A percentile compares a stretch with the other conserved stretches of the same genome.
These are phyloP conservation scores for Microtus ochrogaster DNA, from an alignment of 2,113 vertebrate genomes.

Conservation along the genomic window DNA sequence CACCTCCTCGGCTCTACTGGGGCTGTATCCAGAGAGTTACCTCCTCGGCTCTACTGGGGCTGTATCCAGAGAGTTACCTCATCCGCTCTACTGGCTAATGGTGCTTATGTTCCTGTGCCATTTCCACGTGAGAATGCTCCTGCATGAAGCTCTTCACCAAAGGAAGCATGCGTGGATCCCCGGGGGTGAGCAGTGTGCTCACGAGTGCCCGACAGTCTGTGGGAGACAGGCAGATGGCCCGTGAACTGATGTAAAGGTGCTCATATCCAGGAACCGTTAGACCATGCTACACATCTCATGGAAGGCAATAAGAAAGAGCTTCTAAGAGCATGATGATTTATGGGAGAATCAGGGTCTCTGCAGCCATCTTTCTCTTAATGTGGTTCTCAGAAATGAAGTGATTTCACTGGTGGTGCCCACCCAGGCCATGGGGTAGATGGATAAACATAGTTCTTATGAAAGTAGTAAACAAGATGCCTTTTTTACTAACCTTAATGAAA, in stretches of 20 bases:
- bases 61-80: slow-evolving; percentile 52
- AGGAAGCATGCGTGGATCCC: slow-evolving; percentile 49
- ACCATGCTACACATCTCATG: slow-evolving; percentile 51
- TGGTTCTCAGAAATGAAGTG: background rate
- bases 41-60: slow-evolving; percentile 47
- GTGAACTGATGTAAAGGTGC: slow-evolving; percentile 51
- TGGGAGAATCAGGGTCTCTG: background rate
- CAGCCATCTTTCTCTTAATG: slow-evolving; percentile 47
- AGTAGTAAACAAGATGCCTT: background rate
- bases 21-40: slow-evolving; percentile 25
- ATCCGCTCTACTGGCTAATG: slow-evolving; percentile 33
- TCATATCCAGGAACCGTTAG: slow-evolving; percentile 37
- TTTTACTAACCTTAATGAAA: background rate
- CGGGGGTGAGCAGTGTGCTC: background rate
- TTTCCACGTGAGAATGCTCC: background rate
- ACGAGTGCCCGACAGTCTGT: background rate
- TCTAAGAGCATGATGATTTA: slow-evolving; percentile 65
- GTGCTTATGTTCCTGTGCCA: slow-evolving; percentile 21
- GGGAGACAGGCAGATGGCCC: background rate
- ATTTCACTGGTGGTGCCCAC: slow-evolving; percentile 37
- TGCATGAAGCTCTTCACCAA: background rate
- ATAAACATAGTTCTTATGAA: slow-evolving; percentile 26
- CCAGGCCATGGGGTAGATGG: background rate
- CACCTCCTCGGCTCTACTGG: slow-evolving; percentile 42
- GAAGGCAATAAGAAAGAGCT: background rate